These are phyloP conservation scores for Trichechus manatus DNA, from an alignment of 2,113 vertebrate species.

Conservation along the genomic window DNA sequence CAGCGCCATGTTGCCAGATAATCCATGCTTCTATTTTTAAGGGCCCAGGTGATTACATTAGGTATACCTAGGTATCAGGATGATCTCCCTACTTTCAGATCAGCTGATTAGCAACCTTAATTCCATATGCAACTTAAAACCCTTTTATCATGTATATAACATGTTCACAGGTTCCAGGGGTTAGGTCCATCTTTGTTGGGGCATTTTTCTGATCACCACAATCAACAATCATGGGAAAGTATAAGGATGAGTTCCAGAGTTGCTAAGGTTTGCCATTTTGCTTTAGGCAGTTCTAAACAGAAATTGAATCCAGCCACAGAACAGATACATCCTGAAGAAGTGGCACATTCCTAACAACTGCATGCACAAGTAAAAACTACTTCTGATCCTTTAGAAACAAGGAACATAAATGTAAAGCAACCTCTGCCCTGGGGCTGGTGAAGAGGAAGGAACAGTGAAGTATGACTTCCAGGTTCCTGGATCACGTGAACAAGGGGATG, in stretches of 20 bases:
- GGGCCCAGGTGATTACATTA: not conserved
- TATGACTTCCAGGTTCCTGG: not conserved
- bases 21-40: not conserved
- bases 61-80: not conserved
- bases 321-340: not conserved
- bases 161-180: not conserved
- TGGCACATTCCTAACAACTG: not conserved
- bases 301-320: not conserved
- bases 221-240: not conserved
- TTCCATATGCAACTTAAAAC: not conserved
- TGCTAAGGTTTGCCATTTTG: not conserved
- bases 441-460: not conserved
- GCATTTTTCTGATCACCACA: not conserved
- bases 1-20: too few relatives aligned
- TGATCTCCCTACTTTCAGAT: not conserved
- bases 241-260: not conserved
- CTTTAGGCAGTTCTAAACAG: not conserved
- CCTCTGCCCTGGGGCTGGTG: too few relatives aligned
- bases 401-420: not conserved
- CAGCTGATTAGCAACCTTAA: not conserved
- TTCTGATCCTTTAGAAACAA: not conserved
- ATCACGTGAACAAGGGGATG: not conserved
- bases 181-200: not conserved
- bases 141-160: not conserved
- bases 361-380: not conserved